Conservation (phyloP, 2,797 vertebrate genomes). For the Lutjanus campechanus region DNA sequence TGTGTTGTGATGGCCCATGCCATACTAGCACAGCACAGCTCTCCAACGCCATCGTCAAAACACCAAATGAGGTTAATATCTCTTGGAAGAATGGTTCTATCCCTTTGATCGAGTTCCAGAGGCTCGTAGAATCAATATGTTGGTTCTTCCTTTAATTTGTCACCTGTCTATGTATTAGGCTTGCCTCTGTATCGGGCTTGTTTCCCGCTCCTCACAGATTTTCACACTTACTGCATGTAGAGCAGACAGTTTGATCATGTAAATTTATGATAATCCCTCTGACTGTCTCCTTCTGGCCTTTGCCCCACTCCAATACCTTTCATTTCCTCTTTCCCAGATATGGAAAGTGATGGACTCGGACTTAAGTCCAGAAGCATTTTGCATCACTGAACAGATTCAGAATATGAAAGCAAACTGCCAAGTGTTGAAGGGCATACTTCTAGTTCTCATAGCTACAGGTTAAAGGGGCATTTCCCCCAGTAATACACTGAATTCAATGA, state of each 20-base stretch:
- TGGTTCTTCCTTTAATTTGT: no score
- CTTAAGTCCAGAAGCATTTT: constrained; percentile 57
- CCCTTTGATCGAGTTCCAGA: no score
- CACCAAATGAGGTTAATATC: no score
- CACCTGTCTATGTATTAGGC: background rate
- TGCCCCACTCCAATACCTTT: constrained; percentile 66
- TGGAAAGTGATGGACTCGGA: constrained; percentile 66
- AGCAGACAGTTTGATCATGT: constrained; percentile 72
- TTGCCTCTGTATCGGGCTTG: constrained; percentile 1
- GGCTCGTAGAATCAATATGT: no score
- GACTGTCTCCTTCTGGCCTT: constrained; percentile 63
- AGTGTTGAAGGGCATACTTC: constrained; percentile 54
- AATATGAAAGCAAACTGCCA: constrained; percentile 57
- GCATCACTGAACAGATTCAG: constrained; percentile 47
- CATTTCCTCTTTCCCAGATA: constrained; percentile 68
- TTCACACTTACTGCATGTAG: constrained; percentile 30
- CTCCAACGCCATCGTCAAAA: no score
- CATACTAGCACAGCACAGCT: no score
- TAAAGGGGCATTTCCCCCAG: constrained; percentile 40
- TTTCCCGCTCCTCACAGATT: constrained; percentile 43
- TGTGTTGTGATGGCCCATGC: no score
- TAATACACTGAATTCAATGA: constrained; percentile 25
- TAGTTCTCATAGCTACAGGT: constrained; percentile 50
- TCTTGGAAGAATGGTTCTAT: no score
- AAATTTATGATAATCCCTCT: constrained; percentile 84